A percentile compares a stretch with the other conserved stretches of the same genome.
phyloP scores from a whole-genome alignment of 2,888 invertebrate genomes.

The Erpobdella octoculata region DNA sequence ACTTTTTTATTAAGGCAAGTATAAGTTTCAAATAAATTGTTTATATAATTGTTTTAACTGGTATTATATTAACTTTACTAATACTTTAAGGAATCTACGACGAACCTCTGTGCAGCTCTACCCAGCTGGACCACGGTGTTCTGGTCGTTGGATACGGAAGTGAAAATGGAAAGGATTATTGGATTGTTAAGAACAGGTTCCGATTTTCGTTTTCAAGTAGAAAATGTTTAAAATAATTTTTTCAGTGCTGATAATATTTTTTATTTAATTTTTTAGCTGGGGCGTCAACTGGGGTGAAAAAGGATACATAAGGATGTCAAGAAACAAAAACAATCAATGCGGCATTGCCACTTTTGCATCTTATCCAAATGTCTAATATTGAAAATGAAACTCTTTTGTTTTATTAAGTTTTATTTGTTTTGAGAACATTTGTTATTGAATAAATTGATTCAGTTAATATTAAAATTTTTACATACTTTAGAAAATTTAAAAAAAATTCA shows the following conservation, averaged over 20 bases:
- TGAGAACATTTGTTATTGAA: no score
- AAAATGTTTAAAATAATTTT: not conserved
- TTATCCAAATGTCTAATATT: conserved; percentile 47
- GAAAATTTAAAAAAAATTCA: no score
- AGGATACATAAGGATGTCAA: conserved; percentile 72
- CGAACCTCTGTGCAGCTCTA: conserved; percentile 69
- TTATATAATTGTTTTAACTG: not conserved
- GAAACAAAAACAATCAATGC: conserved; percentile 69
- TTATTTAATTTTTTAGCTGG: conserved; percentile 62
- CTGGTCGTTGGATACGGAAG: conserved; percentile 74
- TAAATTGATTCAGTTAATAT: no score
- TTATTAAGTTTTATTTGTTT: no score
- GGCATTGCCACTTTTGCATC: conserved; percentile 79
- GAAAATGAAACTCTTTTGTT: not conserved
- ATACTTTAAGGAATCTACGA: conserved; percentile 59
- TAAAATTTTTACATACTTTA: no score
- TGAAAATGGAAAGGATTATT: conserved; percentile 63
- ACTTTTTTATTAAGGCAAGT: no score
- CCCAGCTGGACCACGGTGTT: conserved; percentile 77
- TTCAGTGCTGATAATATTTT: not conserved
- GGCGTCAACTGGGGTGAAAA: conserved; percentile 75
- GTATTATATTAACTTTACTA: not conserved
- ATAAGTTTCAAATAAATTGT: not conserved
- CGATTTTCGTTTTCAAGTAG: not conserved
- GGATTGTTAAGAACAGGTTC: conserved; percentile 82